Conservation (phyloP, 2,888 invertebrate species). For the Isoperla grammatica region DNA sequence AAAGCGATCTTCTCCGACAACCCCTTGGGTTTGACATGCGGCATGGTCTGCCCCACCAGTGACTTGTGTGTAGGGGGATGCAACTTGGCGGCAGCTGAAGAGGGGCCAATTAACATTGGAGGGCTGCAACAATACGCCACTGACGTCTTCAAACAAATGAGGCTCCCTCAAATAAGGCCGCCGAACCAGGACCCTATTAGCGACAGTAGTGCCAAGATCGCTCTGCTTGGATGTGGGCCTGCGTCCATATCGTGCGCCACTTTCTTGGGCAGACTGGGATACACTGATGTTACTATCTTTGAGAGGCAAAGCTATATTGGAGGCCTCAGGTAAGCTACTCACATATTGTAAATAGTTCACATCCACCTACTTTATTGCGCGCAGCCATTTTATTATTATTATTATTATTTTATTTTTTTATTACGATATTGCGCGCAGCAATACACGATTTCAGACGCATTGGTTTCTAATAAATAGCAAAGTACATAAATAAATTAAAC, state of each 20-base stretch:
- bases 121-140: slow-evolving; percentile 97
- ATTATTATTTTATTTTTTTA: too few species aligned
- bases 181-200: slow-evolving; percentile 51
- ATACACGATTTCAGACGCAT: too few species aligned
- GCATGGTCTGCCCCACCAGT: slow-evolving; percentile 99
- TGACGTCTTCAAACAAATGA: slow-evolving; percentile 92
- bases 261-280: slow-evolving; percentile 89
- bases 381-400: too few species aligned
- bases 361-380: slow-evolving; percentile 6
- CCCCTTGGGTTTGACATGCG: slow-evolving; percentile 89
- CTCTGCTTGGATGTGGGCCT: slow-evolving; percentile 90
- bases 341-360: background rate
- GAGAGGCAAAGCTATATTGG: slow-evolving; percentile 85
- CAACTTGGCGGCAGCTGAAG: slow-evolving; percentile 92
- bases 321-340: slow-evolving; percentile 66
- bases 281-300: slow-evolving; percentile 84
- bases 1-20: slow-evolving; percentile 96
- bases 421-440: background rate
- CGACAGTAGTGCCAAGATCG: slow-evolving; percentile 62
- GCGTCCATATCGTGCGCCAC: slow-evolving; percentile 96
- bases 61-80: slow-evolving; percentile 98
- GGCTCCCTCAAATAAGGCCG: slow-evolving; percentile 78
- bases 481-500: too few species aligned
- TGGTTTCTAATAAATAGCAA: too few species aligned
- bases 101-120: slow-evolving; percentile 97